Percentiles rank a stretch among this genome's conserved stretches.
phyloP scores from a whole-genome alignment of 1,140 invertebrate species.

The Bombyx mandarina region DNA sequence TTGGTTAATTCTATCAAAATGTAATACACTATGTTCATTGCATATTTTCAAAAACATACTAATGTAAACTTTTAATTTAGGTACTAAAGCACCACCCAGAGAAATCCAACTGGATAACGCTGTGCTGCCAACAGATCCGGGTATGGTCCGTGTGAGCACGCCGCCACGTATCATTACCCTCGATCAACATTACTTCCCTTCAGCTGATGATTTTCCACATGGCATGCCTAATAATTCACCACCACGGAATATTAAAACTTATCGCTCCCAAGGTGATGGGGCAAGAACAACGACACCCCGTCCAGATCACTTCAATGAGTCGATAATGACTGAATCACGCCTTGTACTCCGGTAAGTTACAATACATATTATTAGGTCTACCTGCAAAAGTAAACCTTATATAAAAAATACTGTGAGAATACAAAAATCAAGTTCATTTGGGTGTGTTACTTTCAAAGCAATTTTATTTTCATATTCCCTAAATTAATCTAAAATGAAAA shows the following conservation, averaged over 20 bases:
- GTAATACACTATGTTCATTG: too few species aligned
- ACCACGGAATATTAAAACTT: conserved; percentile 34
- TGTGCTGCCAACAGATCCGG: conserved; percentile 79
- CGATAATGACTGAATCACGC: conserved; percentile 59
- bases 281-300: conserved; percentile 38
- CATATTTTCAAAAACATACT: too few species aligned
- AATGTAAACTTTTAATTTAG: conserved; percentile 35
- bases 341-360: conserved; percentile 47
- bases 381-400: too few species aligned
- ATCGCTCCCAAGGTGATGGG: conserved; percentile 47
- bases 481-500: too few species aligned
- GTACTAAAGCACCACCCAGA: conserved; percentile 83
- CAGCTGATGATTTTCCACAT: conserved; percentile 74
- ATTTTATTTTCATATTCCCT: too few species aligned
- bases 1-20: too few species aligned
- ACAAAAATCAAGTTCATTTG: too few species aligned
- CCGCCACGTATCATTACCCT: conserved; percentile 86
- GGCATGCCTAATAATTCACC: conserved; percentile 38
- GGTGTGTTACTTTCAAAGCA: too few species aligned
- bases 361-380: too few species aligned
- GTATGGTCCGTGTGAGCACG: conserved; percentile 82
- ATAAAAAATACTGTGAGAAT: too few species aligned
- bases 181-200: conserved; percentile 85
- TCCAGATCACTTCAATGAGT: conserved; percentile 54
- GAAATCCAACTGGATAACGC: conserved; percentile 89